Percentiles rank a stretch among this genome's conserved stretches.
These are phyloP conservation scores for Galerucella nymphaeae DNA, from an alignment of 2,888 invertebrate genomes.

Conservation along the genomic window DNA sequence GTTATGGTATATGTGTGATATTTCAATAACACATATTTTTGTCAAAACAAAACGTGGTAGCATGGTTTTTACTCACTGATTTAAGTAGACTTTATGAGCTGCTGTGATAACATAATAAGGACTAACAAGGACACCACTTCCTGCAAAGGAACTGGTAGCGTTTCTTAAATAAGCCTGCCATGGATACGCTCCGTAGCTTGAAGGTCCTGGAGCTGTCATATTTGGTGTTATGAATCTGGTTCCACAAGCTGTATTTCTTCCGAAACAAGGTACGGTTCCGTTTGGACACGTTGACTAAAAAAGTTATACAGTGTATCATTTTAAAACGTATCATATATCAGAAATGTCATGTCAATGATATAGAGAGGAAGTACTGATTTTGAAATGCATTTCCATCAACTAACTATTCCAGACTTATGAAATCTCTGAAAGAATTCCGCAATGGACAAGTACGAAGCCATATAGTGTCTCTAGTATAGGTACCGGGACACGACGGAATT, in stretches of 20 bases:
- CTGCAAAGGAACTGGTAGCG: constrained; percentile 68
- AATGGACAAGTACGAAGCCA: no score
- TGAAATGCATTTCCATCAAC: no score
- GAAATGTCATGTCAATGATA: no score
- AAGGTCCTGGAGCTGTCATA: constrained; percentile 67
- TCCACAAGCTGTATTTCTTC: constrained; percentile 63
- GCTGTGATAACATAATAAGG: constrained; percentile 77
- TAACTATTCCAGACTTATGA: no score
- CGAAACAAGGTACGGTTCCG: constrained; percentile 56
- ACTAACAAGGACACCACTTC: constrained; percentile 78
- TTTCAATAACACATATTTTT: no score
- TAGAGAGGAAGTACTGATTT: no score
- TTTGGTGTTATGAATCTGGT: constrained; percentile 59
- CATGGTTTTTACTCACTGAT: constrained; percentile 46
- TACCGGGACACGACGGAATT: no score
- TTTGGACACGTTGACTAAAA: constrained; percentile 48
- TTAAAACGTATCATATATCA: no score
- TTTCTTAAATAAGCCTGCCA: constrained; percentile 72
- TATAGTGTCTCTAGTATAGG: no score
- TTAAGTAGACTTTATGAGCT: constrained; percentile 73
- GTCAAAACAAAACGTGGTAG: not conserved
- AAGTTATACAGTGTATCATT: constrained; percentile 25
- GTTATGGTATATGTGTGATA: no score
- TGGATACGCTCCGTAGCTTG: constrained; percentile 77
- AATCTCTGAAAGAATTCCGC: no score